Evolutionary conservation across 2,797 vertebrate species (phyloP).

Genomic region (Microctenopoma lineatum): DNA sequence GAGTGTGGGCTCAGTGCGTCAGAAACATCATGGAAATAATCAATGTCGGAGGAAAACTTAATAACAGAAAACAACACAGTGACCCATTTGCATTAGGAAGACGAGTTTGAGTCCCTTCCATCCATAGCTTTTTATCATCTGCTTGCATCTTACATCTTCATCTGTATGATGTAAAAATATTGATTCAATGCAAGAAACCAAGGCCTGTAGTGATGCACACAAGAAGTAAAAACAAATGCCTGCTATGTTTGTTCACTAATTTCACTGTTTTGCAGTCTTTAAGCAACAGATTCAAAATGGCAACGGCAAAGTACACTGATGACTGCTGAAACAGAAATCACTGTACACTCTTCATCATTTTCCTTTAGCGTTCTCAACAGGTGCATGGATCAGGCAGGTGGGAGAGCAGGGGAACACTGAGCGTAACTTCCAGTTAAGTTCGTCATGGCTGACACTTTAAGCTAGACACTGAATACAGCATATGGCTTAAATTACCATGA

Average conservation of each 20-base stretch:
- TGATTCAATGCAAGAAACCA: conserved; percentile 26
- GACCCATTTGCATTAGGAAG: too few species aligned
- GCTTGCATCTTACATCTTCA: conserved; percentile 20
- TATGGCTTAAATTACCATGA: conserved; percentile 78
- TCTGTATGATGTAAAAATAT: conserved; percentile 23
- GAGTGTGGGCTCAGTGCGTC: conserved; percentile 47
- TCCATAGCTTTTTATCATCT: conserved; percentile 36
- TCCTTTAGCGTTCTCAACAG: conserved; percentile 52
- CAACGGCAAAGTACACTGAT: background rate
- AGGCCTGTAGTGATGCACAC: conserved; percentile 7
- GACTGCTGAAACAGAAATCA: background rate
- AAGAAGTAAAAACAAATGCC: conserved; percentile 10
- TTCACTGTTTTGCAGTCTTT: background rate
- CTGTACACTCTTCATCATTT: conserved; percentile 23
- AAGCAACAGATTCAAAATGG: background rate
- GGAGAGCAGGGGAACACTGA: conserved; percentile 39
- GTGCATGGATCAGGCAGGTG: conserved; percentile 40
- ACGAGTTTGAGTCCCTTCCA: background rate
- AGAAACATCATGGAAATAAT: conserved; percentile 53
- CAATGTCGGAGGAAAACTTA: conserved; percentile 31
- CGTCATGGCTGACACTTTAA: conserved; percentile 75
- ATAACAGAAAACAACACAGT: too few species aligned
- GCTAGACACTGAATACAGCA: conserved; percentile 67
- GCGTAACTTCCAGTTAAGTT: conserved; percentile 68
- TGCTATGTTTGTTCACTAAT: conserved; percentile 10